Base-by-base conservation (phyloP, 1,140 invertebrate species). In the Drosophila oshimai region DNA sequence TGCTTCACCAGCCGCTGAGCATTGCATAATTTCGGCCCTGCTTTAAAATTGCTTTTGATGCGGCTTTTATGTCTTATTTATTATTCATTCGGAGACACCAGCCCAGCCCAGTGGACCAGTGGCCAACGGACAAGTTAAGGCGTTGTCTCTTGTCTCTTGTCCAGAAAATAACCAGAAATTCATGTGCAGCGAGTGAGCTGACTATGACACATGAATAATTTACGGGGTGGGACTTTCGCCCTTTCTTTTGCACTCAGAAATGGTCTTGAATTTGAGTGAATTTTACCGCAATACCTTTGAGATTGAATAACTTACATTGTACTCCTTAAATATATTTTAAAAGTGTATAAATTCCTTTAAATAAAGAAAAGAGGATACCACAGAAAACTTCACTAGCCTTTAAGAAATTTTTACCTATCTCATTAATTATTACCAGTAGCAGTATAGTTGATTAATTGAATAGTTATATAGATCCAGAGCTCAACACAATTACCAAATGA, bases 51-150 rank as follows among this genome's bases (percentile, higher is more conserved):
- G 80, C 71, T 74, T 84, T 73, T 86, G 80, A 80, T 86, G 80
- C 75, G 80, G 75, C 81, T 87, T 87, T 86, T 87, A 86, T 80
- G 76, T 71, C 75, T 69, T 76, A 87, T 86, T 87, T 86, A 87
- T 86, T 86, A 86, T 86, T 80, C 72, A 86, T 73, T 71, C 68
- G 49, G 41, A 37, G 34, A 26, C 28, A 15, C 9, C 17, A 31
- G 36, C n/a, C 15, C 26, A 13, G 34, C 20, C 1, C 10, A 6
- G n/a, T 36, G 12, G 50, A 15, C 10, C 24, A 18, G 41, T 51
- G 70, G 41, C 31, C 36, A n/a, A n/a, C n/a, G 58, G 77, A 80
- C 65, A 80, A 61, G 72, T 72, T 67, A 37, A 80, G 77, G 77
- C 77, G 54, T 53, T 81, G 74, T 44, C 74, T 57, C 37, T 53